These are phyloP conservation scores for Chaitophorus viminalis DNA, from an alignment of 2,888 invertebrate genomes.

Conservation along the genomic window DNA sequence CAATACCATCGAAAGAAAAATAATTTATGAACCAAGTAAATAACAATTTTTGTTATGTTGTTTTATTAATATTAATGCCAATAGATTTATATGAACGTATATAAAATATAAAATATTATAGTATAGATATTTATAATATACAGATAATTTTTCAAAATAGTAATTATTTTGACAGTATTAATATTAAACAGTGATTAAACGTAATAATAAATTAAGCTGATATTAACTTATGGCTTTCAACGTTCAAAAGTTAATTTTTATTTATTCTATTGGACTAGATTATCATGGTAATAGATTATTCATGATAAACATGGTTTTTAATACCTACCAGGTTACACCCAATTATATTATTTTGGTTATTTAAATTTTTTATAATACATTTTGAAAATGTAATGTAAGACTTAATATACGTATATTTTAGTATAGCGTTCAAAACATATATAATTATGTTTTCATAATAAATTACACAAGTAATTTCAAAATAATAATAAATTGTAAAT, in stretches of 20 bases:
- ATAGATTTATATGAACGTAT: neutral
- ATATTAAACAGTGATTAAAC: too few species aligned
- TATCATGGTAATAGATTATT: too few species aligned
- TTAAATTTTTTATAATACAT: neutral
- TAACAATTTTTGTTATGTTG: neutral
- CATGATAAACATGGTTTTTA: neutral
- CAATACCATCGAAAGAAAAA: neutral
- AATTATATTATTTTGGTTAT: neutral
- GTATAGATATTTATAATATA: neutral
- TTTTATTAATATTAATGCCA: neutral
- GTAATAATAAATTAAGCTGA: too few species aligned
- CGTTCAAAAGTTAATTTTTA: neutral
- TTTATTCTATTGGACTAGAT: neutral
- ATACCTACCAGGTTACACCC: neutral
- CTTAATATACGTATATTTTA: neutral
- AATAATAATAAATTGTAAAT: neutral
- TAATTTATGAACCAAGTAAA: neutral
- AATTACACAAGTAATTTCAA: neutral
- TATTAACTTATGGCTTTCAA: neutral
- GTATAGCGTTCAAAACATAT: neutral
- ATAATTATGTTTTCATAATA: neutral
- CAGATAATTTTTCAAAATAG: too few species aligned
- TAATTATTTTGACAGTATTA: neutral
- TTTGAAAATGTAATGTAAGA: neutral
- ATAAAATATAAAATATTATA: neutral